Conservation (phyloP, 2,113 vertebrate genomes). For the Pseudopodoces humilis region DNA sequence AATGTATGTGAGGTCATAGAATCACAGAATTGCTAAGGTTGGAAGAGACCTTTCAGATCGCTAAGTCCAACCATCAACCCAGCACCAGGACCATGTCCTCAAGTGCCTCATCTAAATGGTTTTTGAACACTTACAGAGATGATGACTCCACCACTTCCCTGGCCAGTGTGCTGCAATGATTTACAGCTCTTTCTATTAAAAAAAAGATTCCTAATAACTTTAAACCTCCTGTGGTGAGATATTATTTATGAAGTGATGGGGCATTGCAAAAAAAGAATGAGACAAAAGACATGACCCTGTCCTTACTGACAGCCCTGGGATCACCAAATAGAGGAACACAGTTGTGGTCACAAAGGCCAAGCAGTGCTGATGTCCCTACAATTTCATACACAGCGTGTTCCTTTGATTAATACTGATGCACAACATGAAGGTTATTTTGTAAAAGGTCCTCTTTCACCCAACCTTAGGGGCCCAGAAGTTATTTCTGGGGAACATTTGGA, state of each 20-base stretch:
- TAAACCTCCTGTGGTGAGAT: neutral
- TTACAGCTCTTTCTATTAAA: neutral
- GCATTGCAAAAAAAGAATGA: neutral
- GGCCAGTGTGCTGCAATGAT: neutral
- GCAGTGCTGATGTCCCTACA: neutral
- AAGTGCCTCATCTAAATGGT: neutral
- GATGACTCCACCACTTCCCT: neutral
- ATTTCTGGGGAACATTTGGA: neutral
- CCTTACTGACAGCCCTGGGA: neutral
- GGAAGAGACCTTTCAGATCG: neutral
- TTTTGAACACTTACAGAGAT: neutral
- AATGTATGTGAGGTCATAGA: neutral
- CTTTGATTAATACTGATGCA: neutral
- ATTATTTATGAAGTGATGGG: accelerated
- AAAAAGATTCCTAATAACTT: neutral
- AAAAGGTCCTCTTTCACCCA: neutral
- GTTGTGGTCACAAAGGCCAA: neutral
- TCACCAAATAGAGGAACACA: neutral
- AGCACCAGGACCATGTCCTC: neutral
- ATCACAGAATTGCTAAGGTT: accelerated
- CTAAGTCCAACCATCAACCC: neutral
- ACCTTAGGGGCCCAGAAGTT: neutral
- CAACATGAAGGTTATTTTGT: neutral
- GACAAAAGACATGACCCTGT: neutral
- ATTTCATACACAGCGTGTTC: accelerated